Percentiles rank a stretch among this genome's conserved stretches.
phyloP scores from a whole-genome alignment of 2,797 vertebrate genomes.

The Gallinago stenura region DNA sequence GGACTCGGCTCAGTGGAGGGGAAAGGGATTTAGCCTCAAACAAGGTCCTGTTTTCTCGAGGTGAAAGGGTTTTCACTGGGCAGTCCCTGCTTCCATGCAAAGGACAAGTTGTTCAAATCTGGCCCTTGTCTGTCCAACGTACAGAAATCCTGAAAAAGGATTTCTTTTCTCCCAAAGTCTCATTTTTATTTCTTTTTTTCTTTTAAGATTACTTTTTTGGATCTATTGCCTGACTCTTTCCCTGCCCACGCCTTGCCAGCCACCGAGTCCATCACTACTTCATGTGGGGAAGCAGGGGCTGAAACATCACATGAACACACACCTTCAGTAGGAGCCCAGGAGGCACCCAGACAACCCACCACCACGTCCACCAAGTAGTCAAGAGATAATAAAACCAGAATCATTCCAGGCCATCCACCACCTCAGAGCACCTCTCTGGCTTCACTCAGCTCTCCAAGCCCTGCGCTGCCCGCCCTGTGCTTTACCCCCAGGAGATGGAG shows the following conservation, averaged over 20 bases:
- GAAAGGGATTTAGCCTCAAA: neutral
- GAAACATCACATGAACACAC: neutral
- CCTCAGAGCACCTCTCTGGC: neutral
- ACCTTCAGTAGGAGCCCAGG: neutral
- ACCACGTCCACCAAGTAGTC: neutral
- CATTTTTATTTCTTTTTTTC: neutral
- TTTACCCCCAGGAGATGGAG: neutral
- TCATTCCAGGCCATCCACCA: neutral
- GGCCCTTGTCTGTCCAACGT: neutral
- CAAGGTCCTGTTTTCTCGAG: neutral
- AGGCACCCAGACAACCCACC: neutral
- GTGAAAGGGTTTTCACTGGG: neutral
- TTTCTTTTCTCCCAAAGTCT: neutral
- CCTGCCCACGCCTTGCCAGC: neutral
- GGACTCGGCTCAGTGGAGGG: neutral
- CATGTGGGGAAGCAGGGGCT: rapidly evolving
- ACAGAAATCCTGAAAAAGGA: neutral
- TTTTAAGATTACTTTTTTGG: neutral
- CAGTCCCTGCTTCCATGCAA: neutral
- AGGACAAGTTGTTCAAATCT: neutral
- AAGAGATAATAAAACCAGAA: neutral
- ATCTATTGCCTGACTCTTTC: neutral
- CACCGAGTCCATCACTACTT: neutral
- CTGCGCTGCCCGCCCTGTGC: rapidly evolving
- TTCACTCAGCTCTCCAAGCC: neutral